A percentile compares a stretch with the other conserved stretches of the same genome.
phyloP scores from a whole-genome alignment of 2,888 invertebrate species.

The Dysmachus trigonus region DNA sequence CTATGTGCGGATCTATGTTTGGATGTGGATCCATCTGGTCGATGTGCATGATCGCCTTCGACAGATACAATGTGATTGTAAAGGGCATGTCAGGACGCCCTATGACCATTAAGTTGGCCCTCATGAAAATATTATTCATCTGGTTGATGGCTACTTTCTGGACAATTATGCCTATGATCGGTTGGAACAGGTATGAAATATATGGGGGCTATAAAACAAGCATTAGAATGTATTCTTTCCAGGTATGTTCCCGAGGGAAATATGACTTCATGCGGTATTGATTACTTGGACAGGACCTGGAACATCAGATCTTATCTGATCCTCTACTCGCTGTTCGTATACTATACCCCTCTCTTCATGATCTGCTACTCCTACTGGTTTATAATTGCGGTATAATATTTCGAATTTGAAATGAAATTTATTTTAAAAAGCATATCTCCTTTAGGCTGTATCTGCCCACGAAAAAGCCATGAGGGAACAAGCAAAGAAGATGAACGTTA shows the following conservation, averaged over 20 bases:
- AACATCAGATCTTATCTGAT: constrained; percentile 82
- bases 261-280: constrained; percentile 92
- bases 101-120: constrained; percentile 81
- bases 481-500: constrained; percentile 94
- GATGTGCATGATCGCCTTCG: constrained; percentile 91
- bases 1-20: constrained; percentile 73
- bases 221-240: constrained; percentile 2
- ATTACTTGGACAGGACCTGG: constrained; percentile 81
- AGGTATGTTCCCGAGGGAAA: constrained; percentile 94
- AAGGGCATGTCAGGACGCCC: constrained; percentile 88
- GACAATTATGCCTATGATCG: constrained; percentile 86
- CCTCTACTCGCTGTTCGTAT: constrained; percentile 80
- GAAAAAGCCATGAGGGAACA: constrained; percentile 89
- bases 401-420: neutral
- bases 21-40: constrained; percentile 93
- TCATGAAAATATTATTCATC: constrained; percentile 79
- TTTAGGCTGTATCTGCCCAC: constrained; percentile 81
- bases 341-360: constrained; percentile 77
- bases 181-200: constrained; percentile 81
- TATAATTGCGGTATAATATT: constrained; percentile 76
- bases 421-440: neutral
- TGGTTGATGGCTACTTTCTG: constrained; percentile 81
- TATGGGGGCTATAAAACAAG: neutral
- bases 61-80: constrained; percentile 94
- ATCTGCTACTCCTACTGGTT: constrained; percentile 90